Conservation (phyloP, 1,140 invertebrate species). For the Melipona quadrifasciata region DNA sequence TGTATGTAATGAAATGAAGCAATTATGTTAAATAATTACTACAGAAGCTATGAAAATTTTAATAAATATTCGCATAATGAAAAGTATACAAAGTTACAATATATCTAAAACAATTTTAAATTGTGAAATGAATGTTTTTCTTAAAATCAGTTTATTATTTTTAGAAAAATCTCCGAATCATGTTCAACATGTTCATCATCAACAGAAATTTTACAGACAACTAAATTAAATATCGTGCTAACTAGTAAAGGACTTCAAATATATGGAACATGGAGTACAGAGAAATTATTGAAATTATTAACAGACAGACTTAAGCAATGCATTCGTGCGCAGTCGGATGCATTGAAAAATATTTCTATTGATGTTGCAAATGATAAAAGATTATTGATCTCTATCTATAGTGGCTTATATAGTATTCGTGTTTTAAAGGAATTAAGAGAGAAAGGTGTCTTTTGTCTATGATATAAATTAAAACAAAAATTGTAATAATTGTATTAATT, state of each 20-base stretch:
- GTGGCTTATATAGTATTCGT: constrained; percentile 54
- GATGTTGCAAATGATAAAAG: neutral
- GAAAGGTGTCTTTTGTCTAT: constrained; percentile 40
- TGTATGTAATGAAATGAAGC: neutral
- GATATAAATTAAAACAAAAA: neutral
- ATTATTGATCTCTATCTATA: constrained; percentile 45
- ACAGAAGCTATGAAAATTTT: neutral
- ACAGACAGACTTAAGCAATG: constrained; percentile 33
- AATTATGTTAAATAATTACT: neutral
- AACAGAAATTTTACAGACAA: neutral
- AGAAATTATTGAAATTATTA: constrained; percentile 28
- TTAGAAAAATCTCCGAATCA: neutral
- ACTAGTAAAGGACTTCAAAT: constrained; percentile 54
- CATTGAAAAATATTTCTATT: neutral
- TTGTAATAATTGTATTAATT: constrained; percentile 26
- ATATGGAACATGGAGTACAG: constrained; percentile 49
- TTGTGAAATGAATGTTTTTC: neutral
- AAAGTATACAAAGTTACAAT: neutral
- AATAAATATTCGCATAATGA: neutral
- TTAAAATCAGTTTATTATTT: neutral
- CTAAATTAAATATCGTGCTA: constrained; percentile 35
- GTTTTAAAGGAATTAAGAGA: constrained; percentile 47
- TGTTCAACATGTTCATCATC: neutral
- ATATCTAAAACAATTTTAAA: neutral
- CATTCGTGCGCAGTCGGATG: neutral